Evolutionary conservation across 2,888 invertebrate species (phyloP), one percentile per base, ranked within the genome.

Genomic region (Campoplex nolae): DNA sequence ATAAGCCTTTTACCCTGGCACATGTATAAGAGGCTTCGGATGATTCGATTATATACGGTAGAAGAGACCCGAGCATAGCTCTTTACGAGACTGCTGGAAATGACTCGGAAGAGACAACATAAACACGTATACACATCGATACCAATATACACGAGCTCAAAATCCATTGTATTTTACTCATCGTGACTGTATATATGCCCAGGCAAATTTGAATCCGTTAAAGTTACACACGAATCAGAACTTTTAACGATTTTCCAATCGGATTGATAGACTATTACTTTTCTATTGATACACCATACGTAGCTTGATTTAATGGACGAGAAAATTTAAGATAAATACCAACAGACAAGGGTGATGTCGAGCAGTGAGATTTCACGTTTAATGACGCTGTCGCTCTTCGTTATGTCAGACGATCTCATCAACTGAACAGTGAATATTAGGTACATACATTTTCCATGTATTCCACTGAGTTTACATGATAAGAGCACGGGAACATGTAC

Each of bases 331-430:
- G 68, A n/a, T 68, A 48, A 45, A 18, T 45, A 38, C n/a, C 56
- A 28, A 18, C 8, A 11, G 54, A n/a, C 18, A 23, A 58, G 23
- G 62, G 35, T 51, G 2, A 35, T n/a, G 42, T 83, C 75, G 71
- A 71, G 77, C 77, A 67, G 76, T 70, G 78, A 45, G 54, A 84
- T 84, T 87, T 87, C 76, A 48, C 75, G 71, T 84, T 87, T 54
- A 79, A 84, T 82, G 54, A 70, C 74, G 75, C 84, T 84, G 87
- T 87, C 87, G 82, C 84, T 87, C 84, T 83, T 87, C 87, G 84
- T 87, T 84, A 87, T 67, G 82, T 83, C 84, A 45, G 38, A 56
- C 74, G 58, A 76, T 71, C 77, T 79, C 84, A 79, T 87, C 75
- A 79, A 75, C 51, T 56, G 75, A 67, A 58, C 78, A 56, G 82